A percentile compares a stretch with the other conserved stretches of the same genome.
Conservation (phyloP, 2,888 invertebrate species). For the Epistrophe grossulariae region DNA sequence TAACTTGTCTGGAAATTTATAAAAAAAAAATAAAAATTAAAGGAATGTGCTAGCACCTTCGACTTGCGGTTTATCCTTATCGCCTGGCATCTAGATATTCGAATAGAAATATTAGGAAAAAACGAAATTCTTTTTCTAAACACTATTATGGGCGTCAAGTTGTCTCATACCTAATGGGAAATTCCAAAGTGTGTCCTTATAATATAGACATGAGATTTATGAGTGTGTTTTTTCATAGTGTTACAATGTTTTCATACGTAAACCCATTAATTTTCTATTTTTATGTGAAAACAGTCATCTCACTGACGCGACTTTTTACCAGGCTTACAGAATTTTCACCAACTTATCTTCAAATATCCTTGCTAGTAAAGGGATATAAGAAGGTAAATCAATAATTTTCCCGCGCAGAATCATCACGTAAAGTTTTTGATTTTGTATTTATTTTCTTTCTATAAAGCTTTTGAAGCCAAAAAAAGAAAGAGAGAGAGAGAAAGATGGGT, state of each 20-base stretch:
- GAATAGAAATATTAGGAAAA: conserved; percentile 82
- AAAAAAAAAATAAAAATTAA: not conserved
- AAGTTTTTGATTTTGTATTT: not conserved
- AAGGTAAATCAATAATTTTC: not conserved
- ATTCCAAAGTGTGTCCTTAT: not conserved
- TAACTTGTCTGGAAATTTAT: not conserved
- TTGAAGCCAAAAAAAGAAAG: not conserved
- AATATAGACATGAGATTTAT: not conserved
- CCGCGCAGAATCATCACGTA: conserved; percentile 53
- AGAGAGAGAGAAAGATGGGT: no score
- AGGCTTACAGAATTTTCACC: conserved; percentile 78
- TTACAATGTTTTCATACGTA: not conserved
- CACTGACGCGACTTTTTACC: conserved; percentile 81
- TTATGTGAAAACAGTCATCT: conserved; percentile 84
- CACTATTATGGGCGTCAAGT: not conserved
- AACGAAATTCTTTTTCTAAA: conserved; percentile 67
- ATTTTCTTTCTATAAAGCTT: not conserved
- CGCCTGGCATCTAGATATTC: conserved; percentile 82
- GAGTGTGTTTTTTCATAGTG: not conserved
- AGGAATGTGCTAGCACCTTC: conserved; percentile 53
- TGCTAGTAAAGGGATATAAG: not conserved
- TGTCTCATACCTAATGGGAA: not conserved
- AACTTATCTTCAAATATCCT: conserved; percentile 6
- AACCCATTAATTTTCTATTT: conserved; percentile 81
- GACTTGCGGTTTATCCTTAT: conserved; percentile 75